phyloP scores from a whole-genome alignment of 2,888 invertebrate genomes.

The Hyppa rectilinea region DNA sequence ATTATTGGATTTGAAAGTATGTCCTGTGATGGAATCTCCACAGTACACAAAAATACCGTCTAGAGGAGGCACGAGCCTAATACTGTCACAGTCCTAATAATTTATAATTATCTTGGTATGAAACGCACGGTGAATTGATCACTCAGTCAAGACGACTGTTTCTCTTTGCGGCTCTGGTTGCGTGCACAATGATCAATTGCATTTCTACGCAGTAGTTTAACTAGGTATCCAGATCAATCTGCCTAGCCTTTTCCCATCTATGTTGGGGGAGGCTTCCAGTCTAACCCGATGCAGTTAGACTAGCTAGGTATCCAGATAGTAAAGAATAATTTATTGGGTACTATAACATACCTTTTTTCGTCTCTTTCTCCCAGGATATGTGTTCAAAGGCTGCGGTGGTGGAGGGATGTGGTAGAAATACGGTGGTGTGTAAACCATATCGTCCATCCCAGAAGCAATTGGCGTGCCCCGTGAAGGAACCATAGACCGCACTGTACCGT shows the following conservation, averaged over 20 bases:
- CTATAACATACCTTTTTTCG: slow-evolving; percentile 82
- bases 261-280: no score
- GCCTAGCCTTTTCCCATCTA: no score
- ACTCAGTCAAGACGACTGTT: slow-evolving; percentile 53
- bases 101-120: slow-evolving; percentile 37
- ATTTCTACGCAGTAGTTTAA: slow-evolving; percentile 27
- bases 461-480: slow-evolving; percentile 81
- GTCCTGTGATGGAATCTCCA: no score
- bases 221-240: not conserved
- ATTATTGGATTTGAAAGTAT: no score
- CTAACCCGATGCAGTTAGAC: no score
- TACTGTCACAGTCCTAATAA: slow-evolving; percentile 16
- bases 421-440: slow-evolving; percentile 81
- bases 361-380: slow-evolving; percentile 87
- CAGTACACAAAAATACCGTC: no score
- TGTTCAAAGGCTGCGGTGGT: slow-evolving; percentile 83
- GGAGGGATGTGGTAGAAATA: slow-evolving; percentile 88
- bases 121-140: slow-evolving; percentile 46
- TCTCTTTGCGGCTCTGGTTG: slow-evolving; percentile 38
- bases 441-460: slow-evolving; percentile 78
- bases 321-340: not conserved
- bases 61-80: no score
- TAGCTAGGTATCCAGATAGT: not conserved
- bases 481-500: slow-evolving; percentile 87
- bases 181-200: slow-evolving; percentile 38